Percentiles rank a stretch among this genome's conserved stretches.
phyloP scores from a whole-genome alignment of 23 tunicate genomes.

The Clavelina lepadiformis region DNA sequence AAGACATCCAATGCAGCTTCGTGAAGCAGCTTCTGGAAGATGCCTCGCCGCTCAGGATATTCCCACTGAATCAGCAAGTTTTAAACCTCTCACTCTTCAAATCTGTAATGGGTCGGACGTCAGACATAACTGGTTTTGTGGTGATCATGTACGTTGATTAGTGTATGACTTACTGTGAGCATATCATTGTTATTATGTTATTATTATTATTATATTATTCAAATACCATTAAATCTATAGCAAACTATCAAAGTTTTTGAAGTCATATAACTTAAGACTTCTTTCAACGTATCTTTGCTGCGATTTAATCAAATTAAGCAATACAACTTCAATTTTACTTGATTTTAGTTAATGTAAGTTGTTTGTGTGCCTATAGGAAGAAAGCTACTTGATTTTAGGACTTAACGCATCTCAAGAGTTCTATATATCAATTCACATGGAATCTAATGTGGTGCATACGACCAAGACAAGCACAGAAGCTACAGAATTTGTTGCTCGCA shows the following conservation, averaged over 20 bases:
- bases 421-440: slow-evolving; percentile 17
- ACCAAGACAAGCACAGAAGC: slow-evolving; percentile 20
- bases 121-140: slow-evolving; percentile 65
- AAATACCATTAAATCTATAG: too few relatives aligned
- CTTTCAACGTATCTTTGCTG: too few relatives aligned
- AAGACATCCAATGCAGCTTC: slow-evolving; percentile 1
- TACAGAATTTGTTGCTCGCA: slow-evolving; percentile 16
- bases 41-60: slow-evolving; percentile 29
- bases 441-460: slow-evolving; percentile 13
- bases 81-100: slow-evolving; percentile 1
- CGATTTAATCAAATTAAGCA: too few relatives aligned
- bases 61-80: slow-evolving; percentile 30
- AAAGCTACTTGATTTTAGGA: slow-evolving; percentile 31
- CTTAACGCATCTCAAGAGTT: slow-evolving; percentile 15
- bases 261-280: too few relatives aligned
- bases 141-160: slow-evolving; percentile 23
- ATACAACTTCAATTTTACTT: not conserved
- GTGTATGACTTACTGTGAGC: not conserved
- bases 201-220: too few relatives aligned
- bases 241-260: too few relatives aligned
- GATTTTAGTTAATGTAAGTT: not conserved
- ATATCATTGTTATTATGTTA: too few relatives aligned
- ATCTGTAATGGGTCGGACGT: slow-evolving; percentile 28
- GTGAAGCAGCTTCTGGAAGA: slow-evolving; percentile 7
- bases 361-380: slow-evolving; percentile 19